A percentile compares a stretch with the other conserved stretches of the same genome.
Conservation (phyloP, 1,140 invertebrate species). For the Branchinecta lindahli region DNA sequence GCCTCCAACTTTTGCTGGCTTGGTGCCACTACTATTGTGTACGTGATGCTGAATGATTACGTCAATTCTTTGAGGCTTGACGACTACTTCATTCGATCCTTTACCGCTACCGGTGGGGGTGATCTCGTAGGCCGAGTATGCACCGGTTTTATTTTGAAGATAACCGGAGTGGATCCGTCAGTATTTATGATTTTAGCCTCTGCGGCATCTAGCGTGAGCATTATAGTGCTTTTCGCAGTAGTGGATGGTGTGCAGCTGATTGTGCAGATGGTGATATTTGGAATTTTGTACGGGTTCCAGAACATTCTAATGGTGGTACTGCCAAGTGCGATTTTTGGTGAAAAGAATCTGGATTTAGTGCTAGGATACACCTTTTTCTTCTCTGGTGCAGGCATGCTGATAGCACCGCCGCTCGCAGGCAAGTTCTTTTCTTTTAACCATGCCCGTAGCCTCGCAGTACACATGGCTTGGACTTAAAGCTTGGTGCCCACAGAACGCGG, state of each 20-base stretch:
- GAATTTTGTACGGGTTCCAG: constrained; percentile 21
- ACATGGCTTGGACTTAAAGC: no score
- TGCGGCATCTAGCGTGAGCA: constrained; percentile 18
- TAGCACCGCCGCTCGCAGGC: constrained; percentile 22
- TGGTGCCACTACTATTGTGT: constrained; percentile 22
- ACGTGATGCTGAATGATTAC: constrained; percentile 24
- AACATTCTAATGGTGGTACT: constrained; percentile 19
- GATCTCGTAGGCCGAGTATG: constrained; percentile 21
- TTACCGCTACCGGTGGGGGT: constrained; percentile 20
- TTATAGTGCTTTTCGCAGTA: constrained; percentile 16
- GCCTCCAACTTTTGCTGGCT: constrained; percentile 23
- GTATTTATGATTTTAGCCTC: constrained; percentile 14
- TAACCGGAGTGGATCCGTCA: constrained; percentile 8
- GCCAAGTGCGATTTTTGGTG: constrained; percentile 20
- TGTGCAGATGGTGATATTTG: constrained; percentile 19
- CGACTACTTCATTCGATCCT: constrained; percentile 19
- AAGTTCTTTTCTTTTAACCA: constrained; percentile 3
- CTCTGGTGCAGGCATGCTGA: constrained; percentile 21
- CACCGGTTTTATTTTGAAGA: constrained; percentile 17
- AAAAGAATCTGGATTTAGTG: constrained; percentile 20
- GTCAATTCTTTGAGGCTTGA: constrained; percentile 15
- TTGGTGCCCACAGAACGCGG: no score
- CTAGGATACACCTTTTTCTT: constrained; percentile 22
- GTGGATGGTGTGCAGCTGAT: constrained; percentile 15
- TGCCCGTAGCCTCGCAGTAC: no score